Conservation (phyloP, 1,140 invertebrate genomes). For the Acromyrmex charruanus region DNA sequence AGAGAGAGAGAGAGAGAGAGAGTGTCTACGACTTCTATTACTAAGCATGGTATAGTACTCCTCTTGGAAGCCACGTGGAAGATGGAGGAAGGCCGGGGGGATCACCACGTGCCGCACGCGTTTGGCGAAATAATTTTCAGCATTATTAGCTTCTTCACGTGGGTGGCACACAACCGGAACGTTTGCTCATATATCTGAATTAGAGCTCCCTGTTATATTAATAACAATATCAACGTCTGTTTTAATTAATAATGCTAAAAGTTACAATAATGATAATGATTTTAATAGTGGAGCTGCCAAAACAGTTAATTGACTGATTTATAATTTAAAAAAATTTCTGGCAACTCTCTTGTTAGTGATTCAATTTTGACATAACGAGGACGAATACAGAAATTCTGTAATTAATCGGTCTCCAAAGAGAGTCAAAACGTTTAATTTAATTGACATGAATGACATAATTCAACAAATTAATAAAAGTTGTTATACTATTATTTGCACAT, state of each 20-base stretch:
- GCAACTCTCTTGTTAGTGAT: no score
- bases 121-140: slow-evolving; percentile 30
- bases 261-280: background rate
- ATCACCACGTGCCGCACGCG: slow-evolving; percentile 7
- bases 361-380: no score
- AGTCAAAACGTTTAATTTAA: no score
- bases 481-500: no score
- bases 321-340: no score
- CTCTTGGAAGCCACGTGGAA: slow-evolving; percentile 46
- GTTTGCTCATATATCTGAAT: slow-evolving; percentile 22
- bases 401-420: no score
- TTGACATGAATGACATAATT: no score
- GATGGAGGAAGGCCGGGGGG: background rate
- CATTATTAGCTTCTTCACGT: background rate
- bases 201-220: slow-evolving; percentile 4
- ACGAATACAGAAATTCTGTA: no score
- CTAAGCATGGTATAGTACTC: slow-evolving; percentile 1
- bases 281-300: background rate
- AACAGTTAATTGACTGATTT: background rate
- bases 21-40: slow-evolving; percentile 16
- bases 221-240: background rate
- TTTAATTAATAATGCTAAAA: background rate
- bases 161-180: slow-evolving; percentile 1
- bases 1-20: background rate
- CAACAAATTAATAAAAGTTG: no score